These are phyloP conservation scores for Calycopis cecrops DNA, from an alignment of 1,140 invertebrate species.

Conservation along the genomic window DNA sequence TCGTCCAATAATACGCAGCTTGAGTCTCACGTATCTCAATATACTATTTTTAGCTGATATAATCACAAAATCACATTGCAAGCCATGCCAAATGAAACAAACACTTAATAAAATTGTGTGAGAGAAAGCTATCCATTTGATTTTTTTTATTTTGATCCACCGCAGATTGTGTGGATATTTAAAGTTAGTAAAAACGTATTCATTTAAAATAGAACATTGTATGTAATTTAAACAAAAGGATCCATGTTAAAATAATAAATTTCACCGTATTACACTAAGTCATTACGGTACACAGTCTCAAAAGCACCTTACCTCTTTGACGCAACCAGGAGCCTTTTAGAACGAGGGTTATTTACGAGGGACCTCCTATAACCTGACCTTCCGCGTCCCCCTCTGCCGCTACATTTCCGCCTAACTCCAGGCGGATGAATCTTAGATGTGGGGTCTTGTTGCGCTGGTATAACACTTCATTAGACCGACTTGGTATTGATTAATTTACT, in stretches of 20 bases:
- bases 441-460: neutral
- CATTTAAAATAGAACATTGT: too few species aligned
- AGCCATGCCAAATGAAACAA: too few species aligned
- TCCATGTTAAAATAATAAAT: neutral
- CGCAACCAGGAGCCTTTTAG: neutral
- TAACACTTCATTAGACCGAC: conserved; percentile 9
- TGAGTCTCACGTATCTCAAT: too few species aligned
- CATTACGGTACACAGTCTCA: neutral
- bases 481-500: conserved; percentile 11
- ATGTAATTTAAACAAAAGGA: too few species aligned
- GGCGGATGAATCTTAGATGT: neutral
- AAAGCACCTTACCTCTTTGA: conserved; percentile 6
- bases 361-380: neutral
- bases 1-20: too few species aligned
- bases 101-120: too few species aligned
- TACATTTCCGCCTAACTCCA: neutral
- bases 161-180: too few species aligned
- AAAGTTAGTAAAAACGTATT: too few species aligned
- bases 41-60: too few species aligned
- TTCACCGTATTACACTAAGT: conserved; percentile 1
- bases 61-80: too few species aligned
- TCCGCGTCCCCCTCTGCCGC: neutral
- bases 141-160: too few species aligned
- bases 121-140: too few species aligned
- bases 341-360: neutral